phyloP scores from a whole-genome alignment of 2,797 vertebrate species.

The Typhlichthys eigenmanni region DNA sequence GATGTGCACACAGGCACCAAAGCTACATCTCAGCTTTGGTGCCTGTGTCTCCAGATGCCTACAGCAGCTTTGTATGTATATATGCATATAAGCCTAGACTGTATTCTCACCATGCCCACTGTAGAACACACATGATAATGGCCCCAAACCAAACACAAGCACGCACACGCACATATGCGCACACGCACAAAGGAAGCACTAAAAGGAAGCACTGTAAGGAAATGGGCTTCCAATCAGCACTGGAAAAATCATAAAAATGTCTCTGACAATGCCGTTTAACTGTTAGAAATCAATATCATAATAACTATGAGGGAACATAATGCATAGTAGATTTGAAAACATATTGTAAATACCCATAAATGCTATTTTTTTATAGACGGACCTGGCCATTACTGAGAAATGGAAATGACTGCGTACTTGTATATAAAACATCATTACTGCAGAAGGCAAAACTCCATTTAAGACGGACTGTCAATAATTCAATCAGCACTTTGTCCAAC shows the following conservation, averaged over 20 bases:
- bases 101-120: neutral
- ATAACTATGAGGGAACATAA: constrained; percentile 69
- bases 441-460: constrained; percentile 61
- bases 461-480: constrained; percentile 57
- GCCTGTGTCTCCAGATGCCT: too few relatives aligned
- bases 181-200: constrained; percentile 26
- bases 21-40: neutral
- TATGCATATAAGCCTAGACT: neutral
- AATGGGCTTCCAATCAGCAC: constrained; percentile 67
- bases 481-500: constrained; percentile 59
- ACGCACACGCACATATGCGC: neutral
- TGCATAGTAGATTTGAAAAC: constrained; percentile 67
- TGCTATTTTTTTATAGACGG: constrained; percentile 62
- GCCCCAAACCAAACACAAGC: constrained; percentile 5
- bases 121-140: constrained; percentile 4
- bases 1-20: neutral
- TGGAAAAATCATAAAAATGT: constrained; percentile 72
- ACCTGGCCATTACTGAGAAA: constrained; percentile 68
- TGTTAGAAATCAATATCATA: constrained; percentile 72
- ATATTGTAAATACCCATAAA: constrained; percentile 73
- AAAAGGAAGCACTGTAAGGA: constrained; percentile 52
- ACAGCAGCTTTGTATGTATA: neutral
- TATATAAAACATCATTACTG: constrained; percentile 71
- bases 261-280: constrained; percentile 65
- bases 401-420: constrained; percentile 66